Percentiles rank a stretch among this genome's conserved stretches.
These are phyloP conservation scores for Chelonia mydas DNA, from an alignment of 2,797 vertebrate species.

Conservation along the genomic window DNA sequence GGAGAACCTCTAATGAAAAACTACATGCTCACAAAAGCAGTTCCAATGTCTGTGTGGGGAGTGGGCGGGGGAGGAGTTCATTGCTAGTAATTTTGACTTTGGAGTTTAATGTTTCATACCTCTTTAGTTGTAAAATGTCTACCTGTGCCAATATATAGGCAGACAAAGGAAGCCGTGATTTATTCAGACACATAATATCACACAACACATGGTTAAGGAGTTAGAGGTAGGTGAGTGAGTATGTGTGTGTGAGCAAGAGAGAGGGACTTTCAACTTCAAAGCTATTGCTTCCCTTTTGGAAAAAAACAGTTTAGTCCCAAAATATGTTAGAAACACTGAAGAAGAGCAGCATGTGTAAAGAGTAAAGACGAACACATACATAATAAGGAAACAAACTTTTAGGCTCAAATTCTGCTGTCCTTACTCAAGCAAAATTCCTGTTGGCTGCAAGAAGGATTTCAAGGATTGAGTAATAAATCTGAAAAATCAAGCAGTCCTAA, in stretches of 20 bases:
- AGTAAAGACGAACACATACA: background rate
- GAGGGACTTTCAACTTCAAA: background rate
- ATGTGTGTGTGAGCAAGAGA: background rate
- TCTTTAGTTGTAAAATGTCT: background rate
- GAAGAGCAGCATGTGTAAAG: accelerated
- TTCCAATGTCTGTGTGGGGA: background rate
- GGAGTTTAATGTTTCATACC: background rate
- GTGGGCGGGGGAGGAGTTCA: accelerated
- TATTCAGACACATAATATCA: background rate
- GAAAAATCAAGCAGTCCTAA: background rate
- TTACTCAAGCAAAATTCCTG: background rate
- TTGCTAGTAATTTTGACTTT: accelerated
- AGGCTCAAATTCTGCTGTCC: background rate
- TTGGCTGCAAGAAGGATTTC: background rate
- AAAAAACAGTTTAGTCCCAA: background rate
- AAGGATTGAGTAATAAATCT: background rate
- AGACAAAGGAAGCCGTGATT: background rate
- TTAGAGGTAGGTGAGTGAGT: background rate
- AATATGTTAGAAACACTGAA: background rate
- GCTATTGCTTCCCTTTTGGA: background rate
- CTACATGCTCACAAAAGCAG: accelerated
- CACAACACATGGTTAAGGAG: background rate
- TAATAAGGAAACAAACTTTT: background rate
- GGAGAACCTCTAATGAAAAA: background rate
- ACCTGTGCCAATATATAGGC: background rate